These are phyloP conservation scores for Episyrphus balteatus DNA, from an alignment of 1,140 invertebrate genomes.

Conservation along the genomic window DNA sequence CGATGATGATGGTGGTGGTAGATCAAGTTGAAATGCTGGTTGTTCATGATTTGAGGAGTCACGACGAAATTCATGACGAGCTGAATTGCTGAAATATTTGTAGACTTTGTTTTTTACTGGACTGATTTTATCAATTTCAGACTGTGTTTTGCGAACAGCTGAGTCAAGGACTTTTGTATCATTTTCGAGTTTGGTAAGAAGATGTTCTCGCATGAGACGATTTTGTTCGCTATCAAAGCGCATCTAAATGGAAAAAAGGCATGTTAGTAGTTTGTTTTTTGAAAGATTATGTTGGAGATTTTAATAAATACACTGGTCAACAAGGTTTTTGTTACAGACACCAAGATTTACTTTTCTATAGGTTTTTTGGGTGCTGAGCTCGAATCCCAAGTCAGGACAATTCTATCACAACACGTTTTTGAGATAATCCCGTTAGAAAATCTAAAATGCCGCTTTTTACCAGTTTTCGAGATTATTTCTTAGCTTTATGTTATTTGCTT, in stretches of 20 bases:
- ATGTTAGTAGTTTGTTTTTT: no score
- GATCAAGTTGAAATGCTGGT: conserved; percentile 23
- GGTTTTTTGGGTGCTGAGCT: no score
- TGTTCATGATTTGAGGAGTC: conserved; percentile 18
- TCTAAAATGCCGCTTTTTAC: no score
- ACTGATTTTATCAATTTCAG: not conserved
- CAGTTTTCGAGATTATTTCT: no score
- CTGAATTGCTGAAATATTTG: conserved; percentile 33
- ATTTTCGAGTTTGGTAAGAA: conserved; percentile 27
- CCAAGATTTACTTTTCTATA: no score
- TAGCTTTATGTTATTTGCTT: no score
- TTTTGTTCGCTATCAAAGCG: conserved; percentile 26
- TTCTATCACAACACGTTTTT: no score
- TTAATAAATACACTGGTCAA: no score
- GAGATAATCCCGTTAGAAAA: no score
- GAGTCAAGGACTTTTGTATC: conserved; percentile 19
- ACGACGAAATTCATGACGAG: conserved; percentile 23
- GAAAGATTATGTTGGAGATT: no score
- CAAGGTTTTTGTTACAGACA: no score
- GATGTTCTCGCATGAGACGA: conserved; percentile 22
- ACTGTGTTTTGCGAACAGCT: not conserved
- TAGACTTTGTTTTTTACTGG: conserved; percentile 24
- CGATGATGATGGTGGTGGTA: conserved; percentile 18
- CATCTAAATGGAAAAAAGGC: conserved; percentile 11
- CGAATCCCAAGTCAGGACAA: no score